phyloP scores from a whole-genome alignment of 53 echinoderm and acorn worm species.

The Apostichopus leukothele region DNA sequence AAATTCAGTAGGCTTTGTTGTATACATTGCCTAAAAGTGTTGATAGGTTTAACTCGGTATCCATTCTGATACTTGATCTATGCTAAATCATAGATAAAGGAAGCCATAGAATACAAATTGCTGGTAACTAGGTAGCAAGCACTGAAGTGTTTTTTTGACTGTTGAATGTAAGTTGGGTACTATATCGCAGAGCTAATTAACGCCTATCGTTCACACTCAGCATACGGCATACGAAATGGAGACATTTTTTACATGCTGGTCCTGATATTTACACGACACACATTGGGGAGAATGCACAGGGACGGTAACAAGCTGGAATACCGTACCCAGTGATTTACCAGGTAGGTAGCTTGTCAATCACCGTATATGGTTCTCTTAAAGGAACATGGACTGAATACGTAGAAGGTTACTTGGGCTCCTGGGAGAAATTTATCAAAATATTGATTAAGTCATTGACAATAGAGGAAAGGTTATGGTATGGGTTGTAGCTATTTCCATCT shows the following conservation, averaged over 20 bases:
- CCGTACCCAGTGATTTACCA: slow-evolving; percentile 1
- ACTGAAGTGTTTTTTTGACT: too few species aligned
- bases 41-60: too few species aligned
- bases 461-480: too few species aligned
- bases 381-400: background rate
- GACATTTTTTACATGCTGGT: too few species aligned
- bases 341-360: background rate
- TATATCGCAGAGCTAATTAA: background rate
- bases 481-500: too few species aligned
- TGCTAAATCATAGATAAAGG: too few species aligned
- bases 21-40: too few species aligned
- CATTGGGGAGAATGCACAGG: background rate
- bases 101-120: too few species aligned
- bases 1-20: too few species aligned
- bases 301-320: background rate
- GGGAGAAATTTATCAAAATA: background rate
- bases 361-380: slow-evolving; percentile 32
- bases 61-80: too few species aligned
- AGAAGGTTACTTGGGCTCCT: background rate
- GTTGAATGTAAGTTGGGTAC: too few species aligned
- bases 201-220: background rate
- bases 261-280: background rate
- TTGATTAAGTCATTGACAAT: background rate
- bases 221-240: background rate
- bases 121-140: too few species aligned